A percentile compares a stretch with the other conserved stretches of the same genome.
phyloP scores from a whole-genome alignment of 2,888 invertebrate species.

The Plemyria rubiginata region DNA sequence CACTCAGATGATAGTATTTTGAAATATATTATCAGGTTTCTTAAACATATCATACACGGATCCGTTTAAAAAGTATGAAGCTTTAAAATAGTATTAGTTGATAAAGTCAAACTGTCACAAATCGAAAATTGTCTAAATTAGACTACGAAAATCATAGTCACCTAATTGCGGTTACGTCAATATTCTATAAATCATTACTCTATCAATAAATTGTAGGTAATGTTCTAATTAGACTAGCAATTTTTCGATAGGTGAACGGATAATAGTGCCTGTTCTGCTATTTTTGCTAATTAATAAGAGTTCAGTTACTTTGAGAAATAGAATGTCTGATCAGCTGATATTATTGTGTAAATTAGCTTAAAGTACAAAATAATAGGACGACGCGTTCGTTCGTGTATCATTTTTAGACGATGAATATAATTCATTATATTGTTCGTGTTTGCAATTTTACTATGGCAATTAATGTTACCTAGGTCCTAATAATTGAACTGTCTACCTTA shows the following conservation, averaged over 20 bases:
- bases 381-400: conserved; percentile 26
- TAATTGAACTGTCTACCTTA: neutral
- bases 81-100: too few species aligned
- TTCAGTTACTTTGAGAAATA: conserved; percentile 9
- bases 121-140: neutral
- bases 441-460: conserved; percentile 29
- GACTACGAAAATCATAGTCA: neutral
- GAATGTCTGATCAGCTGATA: conserved; percentile 24
- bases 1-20: too few species aligned
- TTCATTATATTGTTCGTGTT: conserved; percentile 35
- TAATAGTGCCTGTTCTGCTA: conserved; percentile 14
- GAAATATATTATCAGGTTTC: too few species aligned
- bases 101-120: too few species aligned
- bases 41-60: too few species aligned
- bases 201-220: too few species aligned
- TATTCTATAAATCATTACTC: neutral
- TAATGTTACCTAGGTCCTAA: conserved; percentile 1
- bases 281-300: conserved; percentile 19
- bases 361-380: conserved; percentile 39
- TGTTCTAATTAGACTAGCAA: neutral
- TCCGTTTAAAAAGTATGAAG: too few species aligned
- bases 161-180: neutral
- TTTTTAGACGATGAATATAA: conserved; percentile 46
- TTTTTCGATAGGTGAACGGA: conserved; percentile 5
- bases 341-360: conserved; percentile 38